A percentile compares a stretch with the other conserved stretches of the same genome.
Evolutionary conservation across 2,113 vertebrate species (phyloP).

Genomic region (Pyxicephalus adspersus): DNA sequence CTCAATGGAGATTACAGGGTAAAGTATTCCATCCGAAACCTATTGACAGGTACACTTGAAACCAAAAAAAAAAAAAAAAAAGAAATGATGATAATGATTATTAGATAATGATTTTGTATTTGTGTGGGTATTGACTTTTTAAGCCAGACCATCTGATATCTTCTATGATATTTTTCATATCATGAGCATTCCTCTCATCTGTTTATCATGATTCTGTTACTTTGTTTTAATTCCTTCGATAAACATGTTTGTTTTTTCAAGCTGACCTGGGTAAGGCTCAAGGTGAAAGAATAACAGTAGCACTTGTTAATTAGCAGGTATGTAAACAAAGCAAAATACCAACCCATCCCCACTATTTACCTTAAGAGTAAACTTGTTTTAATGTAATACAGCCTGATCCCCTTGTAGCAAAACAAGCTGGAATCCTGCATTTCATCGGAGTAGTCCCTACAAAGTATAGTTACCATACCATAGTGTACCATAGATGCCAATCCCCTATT

Average conservation of each 20-base stretch:
- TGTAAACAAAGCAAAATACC: not conserved
- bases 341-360: constrained; percentile 10
- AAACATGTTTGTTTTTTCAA: constrained; percentile 11
- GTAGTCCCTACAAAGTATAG: too few species aligned
- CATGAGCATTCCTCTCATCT: not conserved
- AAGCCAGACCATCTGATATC: too few species aligned
- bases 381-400: not conserved
- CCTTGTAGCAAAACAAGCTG: not conserved
- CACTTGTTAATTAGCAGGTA: not conserved
- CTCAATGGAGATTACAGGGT: too few species aligned
- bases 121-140: too few species aligned
- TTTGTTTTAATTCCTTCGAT: not conserved
- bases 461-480: too few species aligned
- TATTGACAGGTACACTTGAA: too few species aligned
- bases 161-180: not conserved
- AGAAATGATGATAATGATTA: too few species aligned
- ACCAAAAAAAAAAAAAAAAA: too few species aligned
- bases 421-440: too few species aligned
- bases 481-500: too few species aligned
- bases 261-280: not conserved
- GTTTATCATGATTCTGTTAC: not conserved
- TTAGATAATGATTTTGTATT: too few species aligned
- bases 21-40: too few species aligned
- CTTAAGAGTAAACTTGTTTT: not conserved
- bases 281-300: not conserved